Evolutionary conservation across 2,888 invertebrate genomes (phyloP), one percentile per base, ranked within the genome.

Genomic region (Stictocephala bisonia): DNA sequence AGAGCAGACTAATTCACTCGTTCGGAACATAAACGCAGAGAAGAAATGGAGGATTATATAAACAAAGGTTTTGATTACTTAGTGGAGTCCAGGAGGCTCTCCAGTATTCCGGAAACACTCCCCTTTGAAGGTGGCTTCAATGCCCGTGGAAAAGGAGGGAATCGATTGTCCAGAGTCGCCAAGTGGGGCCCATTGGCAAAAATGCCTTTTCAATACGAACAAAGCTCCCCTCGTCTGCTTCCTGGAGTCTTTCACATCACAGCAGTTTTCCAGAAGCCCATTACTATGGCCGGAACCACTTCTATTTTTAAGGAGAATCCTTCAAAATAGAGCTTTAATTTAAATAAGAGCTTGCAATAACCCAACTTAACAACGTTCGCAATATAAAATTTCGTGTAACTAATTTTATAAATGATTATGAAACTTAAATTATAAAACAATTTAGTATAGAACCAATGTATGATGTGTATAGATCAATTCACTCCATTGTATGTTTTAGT

Each of bases 121-220:
- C 35, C 20, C 60, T 40, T 40, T 31, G 40, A 40, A 60, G 60
- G 60, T 60, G 22, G 60, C 40, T 60, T 40, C 60, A 60, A 20
- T 56, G 18, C 31, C 22, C 29, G 31, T 24, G 27, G 56, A 24
- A 18, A 18, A 11, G 40, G 60, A n/a, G 3, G 60, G 60, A 60
- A 60, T 60, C 60, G 40, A 60, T 35, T 60, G 60, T 60, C 60
- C 60, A 60, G 40, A 56, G 11, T 51, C 51, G 44, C 3, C 3
- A 20, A 22, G 35, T 20, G 40, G 31, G 29, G 60, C 20, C 60
- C 60, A 60, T 60, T 60, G 60, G 60, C 60, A 35, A 40, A 35
- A 60, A 60, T 60, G 40, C 40, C 60, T 60, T 60, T 60, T 60
- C 60, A 60, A 60, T 60, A 60, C 60, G 60, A 60, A 60, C 60